These are phyloP conservation scores for Tringa solitaria DNA, from an alignment of 2,113 vertebrate genomes.

Conservation along the genomic window DNA sequence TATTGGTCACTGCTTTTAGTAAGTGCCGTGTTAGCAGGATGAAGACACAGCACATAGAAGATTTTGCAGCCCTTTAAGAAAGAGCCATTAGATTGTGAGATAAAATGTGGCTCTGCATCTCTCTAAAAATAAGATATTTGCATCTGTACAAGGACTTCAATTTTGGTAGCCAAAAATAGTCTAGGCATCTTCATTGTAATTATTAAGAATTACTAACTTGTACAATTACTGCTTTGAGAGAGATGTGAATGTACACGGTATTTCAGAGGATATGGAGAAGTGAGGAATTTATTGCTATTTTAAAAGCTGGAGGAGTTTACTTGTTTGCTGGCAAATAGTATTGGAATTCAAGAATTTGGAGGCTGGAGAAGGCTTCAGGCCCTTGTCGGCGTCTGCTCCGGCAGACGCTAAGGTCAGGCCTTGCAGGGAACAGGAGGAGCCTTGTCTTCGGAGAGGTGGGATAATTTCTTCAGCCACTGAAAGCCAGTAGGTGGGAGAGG, in stretches of 20 bases:
- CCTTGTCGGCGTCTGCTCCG: not conserved
- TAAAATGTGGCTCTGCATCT: conserved; percentile 9
- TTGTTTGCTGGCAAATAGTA: not conserved
- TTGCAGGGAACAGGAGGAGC: not conserved
- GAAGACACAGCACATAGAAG: not conserved
- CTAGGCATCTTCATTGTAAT: conserved; percentile 24
- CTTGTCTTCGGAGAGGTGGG: not conserved
- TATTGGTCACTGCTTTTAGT: not conserved
- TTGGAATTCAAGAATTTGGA: not conserved
- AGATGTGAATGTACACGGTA: not conserved
- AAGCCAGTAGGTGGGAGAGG: not conserved
- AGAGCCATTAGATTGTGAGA: not conserved
- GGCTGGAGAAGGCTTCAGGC: not conserved
- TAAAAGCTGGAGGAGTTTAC: not conserved
- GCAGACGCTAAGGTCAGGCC: not conserved
- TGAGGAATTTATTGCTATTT: conserved; percentile 7
- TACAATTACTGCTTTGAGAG: conserved; percentile 35
- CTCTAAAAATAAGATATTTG: conserved; percentile 43
- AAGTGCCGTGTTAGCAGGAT: not conserved
- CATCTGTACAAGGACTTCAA: conserved; percentile 9
- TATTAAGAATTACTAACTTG: conserved; percentile 37
- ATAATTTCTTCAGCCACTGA: not conserved
- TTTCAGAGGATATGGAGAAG: not conserved
- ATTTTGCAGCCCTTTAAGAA: not conserved
- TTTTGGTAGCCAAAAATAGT: conserved; percentile 3